A percentile compares a stretch with the other conserved stretches of the same genome.
These are phyloP conservation scores for Calephelis virginiensis DNA, from an alignment of 1,140 invertebrate genomes.

Conservation along the genomic window DNA sequence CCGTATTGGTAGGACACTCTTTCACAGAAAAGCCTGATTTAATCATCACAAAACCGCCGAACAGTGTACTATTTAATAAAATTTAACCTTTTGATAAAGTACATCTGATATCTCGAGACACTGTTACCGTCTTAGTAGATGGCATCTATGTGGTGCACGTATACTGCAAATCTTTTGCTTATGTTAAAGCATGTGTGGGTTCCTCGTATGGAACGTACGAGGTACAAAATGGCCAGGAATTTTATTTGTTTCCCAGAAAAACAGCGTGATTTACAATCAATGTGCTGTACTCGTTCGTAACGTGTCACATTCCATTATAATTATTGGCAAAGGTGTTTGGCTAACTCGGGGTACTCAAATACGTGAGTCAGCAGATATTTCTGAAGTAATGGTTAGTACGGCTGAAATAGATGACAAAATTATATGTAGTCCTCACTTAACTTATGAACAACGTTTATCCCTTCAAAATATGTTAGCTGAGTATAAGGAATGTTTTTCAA, in stretches of 20 bases:
- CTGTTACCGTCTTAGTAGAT: no score
- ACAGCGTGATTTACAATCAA: conserved; percentile 24
- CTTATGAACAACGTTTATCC: no score
- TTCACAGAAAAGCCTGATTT: no score
- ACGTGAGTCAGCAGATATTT: no score
- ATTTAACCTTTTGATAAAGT: conserved; percentile 18
- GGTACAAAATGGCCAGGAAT: no score
- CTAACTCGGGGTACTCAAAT: not conserved
- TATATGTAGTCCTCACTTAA: no score
- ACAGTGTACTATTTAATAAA: conserved; percentile 28
- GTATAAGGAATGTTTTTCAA: no score
- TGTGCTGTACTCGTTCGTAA: no score
- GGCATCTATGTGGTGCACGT: not conserved
- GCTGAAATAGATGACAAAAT: no score
- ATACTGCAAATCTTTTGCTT: not conserved
- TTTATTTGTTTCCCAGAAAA: conserved; percentile 30
- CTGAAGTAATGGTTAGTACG: no score
- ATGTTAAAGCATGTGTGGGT: conserved; percentile 19
- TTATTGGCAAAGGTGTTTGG: not conserved
- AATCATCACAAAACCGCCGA: conserved; percentile 36
- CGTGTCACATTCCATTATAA: not conserved
- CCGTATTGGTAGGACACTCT: no score
- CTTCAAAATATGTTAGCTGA: no score
- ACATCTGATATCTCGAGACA: not conserved
- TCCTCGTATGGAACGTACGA: conserved; percentile 27